Conservation (phyloP, 2,888 invertebrate species). For the Pterostichus madidus region DNA sequence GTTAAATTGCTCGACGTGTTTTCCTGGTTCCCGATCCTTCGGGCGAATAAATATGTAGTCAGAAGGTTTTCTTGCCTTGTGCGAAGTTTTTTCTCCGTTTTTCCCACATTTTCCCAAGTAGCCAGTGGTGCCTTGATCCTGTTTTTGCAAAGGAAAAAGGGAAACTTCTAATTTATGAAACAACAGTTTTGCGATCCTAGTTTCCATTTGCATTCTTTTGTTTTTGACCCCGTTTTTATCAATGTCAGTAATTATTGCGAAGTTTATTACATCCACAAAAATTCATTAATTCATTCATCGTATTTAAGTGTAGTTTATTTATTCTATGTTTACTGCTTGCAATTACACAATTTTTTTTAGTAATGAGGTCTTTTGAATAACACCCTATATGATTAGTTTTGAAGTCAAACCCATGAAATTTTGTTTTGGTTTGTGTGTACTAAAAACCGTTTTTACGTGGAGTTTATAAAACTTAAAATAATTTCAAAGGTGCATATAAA, state of each 20-base stretch:
- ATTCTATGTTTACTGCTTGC: not conserved
- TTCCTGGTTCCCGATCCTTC: slow-evolving; percentile 56
- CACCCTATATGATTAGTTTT: too few relatives aligned
- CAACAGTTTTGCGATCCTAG: slow-evolving; percentile 29
- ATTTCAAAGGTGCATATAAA: too few relatives aligned
- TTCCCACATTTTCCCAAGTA: slow-evolving; percentile 55
- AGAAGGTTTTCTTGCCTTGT: slow-evolving; percentile 52
- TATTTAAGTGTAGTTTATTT: not conserved
- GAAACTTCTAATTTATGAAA: slow-evolving; percentile 48
- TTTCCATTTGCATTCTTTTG: slow-evolving; percentile 31
- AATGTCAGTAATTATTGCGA: slow-evolving; percentile 7
- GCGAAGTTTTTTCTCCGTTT: slow-evolving; percentile 49
- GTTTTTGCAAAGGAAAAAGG: slow-evolving; percentile 44
- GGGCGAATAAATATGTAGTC: slow-evolving; percentile 63
- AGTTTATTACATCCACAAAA: slow-evolving; percentile 16
- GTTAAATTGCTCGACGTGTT: slow-evolving; percentile 62
- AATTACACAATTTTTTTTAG: too few relatives aligned
- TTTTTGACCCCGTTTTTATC: slow-evolving; percentile 10
- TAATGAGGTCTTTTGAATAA: too few relatives aligned
- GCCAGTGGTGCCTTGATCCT: slow-evolving; percentile 54
- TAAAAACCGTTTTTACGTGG: too few relatives aligned
- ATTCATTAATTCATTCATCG: not conserved
- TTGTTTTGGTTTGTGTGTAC: too few relatives aligned
- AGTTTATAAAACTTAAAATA: too few relatives aligned
- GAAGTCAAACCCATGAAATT: too few relatives aligned